Evolutionary conservation across 2,888 invertebrate species (phyloP).

Genomic region (Pandemis heparana): DNA sequence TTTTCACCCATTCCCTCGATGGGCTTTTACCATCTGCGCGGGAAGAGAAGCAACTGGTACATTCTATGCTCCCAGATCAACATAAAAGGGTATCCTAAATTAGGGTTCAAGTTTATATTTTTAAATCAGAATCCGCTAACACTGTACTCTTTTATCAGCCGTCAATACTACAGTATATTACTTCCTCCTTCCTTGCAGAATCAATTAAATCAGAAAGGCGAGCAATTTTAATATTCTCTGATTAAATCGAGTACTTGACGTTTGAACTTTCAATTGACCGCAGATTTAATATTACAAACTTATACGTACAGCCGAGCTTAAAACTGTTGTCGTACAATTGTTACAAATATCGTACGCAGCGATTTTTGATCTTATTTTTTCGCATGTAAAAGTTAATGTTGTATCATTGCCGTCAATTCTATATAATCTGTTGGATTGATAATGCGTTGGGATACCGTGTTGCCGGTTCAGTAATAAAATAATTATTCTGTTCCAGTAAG

Average conservation of each 20-base stretch:
- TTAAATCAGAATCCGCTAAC: neutral
- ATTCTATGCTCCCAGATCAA: too few relatives aligned
- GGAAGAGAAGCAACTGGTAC: too few relatives aligned
- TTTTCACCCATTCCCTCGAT: too few relatives aligned
- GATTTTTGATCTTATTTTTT: constrained; percentile 1
- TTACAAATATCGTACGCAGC: neutral
- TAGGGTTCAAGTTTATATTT: too few relatives aligned
- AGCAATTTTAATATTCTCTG: constrained; percentile 37
- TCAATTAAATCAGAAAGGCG: constrained; percentile 41
- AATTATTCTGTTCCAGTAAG: constrained; percentile 12
- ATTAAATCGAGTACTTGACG: constrained; percentile 42
- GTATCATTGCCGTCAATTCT: constrained; percentile 22
- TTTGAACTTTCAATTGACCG: constrained; percentile 44
- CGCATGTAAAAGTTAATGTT: constrained; percentile 2
- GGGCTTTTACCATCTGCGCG: too few relatives aligned
- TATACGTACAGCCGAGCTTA: constrained; percentile 7
- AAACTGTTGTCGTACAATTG: neutral
- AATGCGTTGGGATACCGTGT: constrained; percentile 8
- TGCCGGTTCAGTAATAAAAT: constrained; percentile 22
- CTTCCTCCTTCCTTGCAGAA: constrained; percentile 17
- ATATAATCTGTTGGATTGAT: constrained; percentile 28
- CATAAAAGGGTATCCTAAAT: too few relatives aligned
- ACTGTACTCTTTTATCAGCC: too few relatives aligned
- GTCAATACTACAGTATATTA: neutral
- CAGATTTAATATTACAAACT: constrained; percentile 24